phyloP scores from a whole-genome alignment of 2,797 vertebrate genomes.

The Spinus pinus region DNA sequence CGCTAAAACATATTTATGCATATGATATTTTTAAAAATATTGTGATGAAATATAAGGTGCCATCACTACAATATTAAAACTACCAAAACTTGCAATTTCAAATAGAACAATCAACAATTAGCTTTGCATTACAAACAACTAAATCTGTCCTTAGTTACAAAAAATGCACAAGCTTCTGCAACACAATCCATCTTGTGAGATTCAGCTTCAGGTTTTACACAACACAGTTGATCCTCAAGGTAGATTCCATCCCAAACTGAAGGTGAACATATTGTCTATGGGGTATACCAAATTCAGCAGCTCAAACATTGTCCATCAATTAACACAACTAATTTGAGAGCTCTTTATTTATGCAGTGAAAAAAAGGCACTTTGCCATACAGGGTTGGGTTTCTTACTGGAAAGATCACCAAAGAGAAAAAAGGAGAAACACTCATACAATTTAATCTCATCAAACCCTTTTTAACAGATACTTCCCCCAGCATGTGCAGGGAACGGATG shows the following conservation, averaged over 20 bases:
- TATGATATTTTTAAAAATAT: neutral
- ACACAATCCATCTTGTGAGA: neutral
- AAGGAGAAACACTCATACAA: neutral
- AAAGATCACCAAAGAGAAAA: neutral
- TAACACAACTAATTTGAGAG: neutral
- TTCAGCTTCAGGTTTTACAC: neutral
- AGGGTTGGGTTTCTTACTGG: neutral
- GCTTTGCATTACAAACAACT: neutral
- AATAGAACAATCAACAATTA: neutral
- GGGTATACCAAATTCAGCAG: neutral
- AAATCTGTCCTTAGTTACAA: neutral
- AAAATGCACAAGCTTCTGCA: neutral
- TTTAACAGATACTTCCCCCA: neutral
- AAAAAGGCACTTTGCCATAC: neutral
- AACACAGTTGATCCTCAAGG: neutral
- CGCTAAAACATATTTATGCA: neutral
- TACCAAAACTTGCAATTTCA: neutral
- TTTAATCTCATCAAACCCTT: neutral
- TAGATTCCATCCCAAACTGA: neutral
- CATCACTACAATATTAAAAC: neutral
- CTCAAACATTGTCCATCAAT: neutral
- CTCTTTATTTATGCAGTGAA: neutral
- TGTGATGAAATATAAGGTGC: neutral
- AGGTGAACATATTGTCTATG: rapidly evolving
- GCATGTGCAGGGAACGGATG: neutral